Conservation (phyloP, 2,888 invertebrate genomes). For the Cephus sareptanus region DNA sequence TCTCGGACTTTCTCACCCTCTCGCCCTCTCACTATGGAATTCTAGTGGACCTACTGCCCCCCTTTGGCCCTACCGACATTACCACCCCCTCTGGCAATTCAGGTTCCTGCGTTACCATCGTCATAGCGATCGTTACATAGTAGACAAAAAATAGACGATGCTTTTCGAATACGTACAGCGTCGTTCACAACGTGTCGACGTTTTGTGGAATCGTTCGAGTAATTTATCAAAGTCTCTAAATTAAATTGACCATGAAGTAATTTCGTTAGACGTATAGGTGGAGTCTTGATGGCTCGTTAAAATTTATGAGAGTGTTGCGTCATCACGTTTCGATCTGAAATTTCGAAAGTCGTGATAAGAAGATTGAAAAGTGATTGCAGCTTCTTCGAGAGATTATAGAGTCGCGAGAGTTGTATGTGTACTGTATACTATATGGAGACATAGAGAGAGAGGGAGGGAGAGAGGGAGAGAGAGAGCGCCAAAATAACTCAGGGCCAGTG, state of each 20-base stretch:
- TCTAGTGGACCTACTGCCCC: neutral
- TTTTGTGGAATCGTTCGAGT: no score
- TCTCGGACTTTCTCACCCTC: neutral
- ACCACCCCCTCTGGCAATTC: neutral
- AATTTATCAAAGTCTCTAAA: no score
- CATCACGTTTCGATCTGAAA: neutral
- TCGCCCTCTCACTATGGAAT: neutral
- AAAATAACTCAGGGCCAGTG: slow-evolving; percentile 5
- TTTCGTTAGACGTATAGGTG: neutral
- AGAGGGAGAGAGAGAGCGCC: neutral
- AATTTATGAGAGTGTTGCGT: neutral
- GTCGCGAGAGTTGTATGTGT: neutral
- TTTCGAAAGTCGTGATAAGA: neutral
- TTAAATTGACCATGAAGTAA: no score
- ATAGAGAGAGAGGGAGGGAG: neutral
- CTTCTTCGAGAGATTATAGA: neutral
- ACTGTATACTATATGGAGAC: no score
- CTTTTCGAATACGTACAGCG: no score
- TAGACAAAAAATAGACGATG: no score
- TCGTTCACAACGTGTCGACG: no score
- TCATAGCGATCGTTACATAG: no score
- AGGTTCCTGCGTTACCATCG: neutral
- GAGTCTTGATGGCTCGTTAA: neutral
- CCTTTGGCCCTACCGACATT: neutral
- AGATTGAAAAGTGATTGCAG: neutral